A percentile compares a stretch with the other conserved stretches of the same genome.
phyloP scores from a whole-genome alignment of 2,888 invertebrate genomes.

The Cephus runcator region DNA sequence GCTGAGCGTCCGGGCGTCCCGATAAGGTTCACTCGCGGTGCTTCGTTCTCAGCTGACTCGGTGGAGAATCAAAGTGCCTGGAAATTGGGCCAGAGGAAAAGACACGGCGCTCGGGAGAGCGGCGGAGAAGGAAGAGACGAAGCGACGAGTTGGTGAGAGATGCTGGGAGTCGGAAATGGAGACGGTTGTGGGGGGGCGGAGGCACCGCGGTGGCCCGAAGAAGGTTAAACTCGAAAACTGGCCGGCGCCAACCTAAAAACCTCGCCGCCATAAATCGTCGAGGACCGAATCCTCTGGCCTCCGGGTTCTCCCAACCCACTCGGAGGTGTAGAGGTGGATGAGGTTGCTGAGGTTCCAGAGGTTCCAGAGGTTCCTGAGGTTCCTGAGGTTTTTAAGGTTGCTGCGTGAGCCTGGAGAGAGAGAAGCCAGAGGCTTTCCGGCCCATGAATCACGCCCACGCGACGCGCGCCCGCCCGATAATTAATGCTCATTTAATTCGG shows the following conservation, averaged over 20 bases:
- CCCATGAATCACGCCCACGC: slow-evolving; percentile 62
- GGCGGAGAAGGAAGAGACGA: slow-evolving; percentile 6
- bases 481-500: slow-evolving; percentile 63
- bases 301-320: background rate
- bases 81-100: slow-evolving; percentile 13
- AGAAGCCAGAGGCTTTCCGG: slow-evolving; percentile 41
- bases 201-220: slow-evolving; percentile 19
- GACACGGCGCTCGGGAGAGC: slow-evolving; percentile 8
- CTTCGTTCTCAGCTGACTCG: too few relatives aligned
- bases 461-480: slow-evolving; percentile 56
- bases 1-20: background rate
- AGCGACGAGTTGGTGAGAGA: too few relatives aligned
- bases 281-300: background rate
- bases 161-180: too few relatives aligned
- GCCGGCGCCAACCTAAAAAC: slow-evolving; percentile 36
- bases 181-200: slow-evolving; percentile 4
- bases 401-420: slow-evolving; percentile 30
- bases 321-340: slow-evolving; percentile 14
- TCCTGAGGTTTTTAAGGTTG: slow-evolving; percentile 20
- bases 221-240: slow-evolving; percentile 32
- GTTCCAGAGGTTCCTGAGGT: slow-evolving; percentile 22
- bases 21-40: too few relatives aligned
- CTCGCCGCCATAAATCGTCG: slow-evolving; percentile 34
- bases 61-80: background rate
- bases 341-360: slow-evolving; percentile 27